These are phyloP conservation scores for Hyaena hyaena DNA, from an alignment of 2,113 vertebrate species.

Conservation along the genomic window DNA sequence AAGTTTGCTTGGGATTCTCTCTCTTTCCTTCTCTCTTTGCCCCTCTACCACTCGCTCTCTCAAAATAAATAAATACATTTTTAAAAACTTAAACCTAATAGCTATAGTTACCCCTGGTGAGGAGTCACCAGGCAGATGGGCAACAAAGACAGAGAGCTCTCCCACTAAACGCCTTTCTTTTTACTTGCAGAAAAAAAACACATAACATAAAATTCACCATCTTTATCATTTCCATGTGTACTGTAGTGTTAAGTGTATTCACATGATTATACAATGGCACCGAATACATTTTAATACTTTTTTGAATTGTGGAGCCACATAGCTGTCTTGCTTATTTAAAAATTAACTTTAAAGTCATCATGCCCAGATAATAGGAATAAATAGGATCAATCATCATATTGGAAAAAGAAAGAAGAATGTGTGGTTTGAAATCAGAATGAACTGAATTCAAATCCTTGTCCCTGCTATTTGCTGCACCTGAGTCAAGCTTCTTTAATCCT, in stretches of 20 bases:
- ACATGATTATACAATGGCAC: background rate
- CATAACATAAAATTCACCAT: background rate
- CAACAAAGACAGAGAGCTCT: background rate
- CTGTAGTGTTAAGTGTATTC: background rate
- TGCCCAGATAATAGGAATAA: background rate
- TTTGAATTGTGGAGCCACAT: background rate
- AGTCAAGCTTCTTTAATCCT: background rate
- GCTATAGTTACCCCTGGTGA: background rate
- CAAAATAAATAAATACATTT: no score
- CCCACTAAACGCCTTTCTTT: background rate
- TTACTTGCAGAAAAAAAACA: background rate
- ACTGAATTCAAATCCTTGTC: background rate
- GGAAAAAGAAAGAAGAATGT: background rate
- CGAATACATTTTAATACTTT: background rate
- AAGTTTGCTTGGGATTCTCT: no score
- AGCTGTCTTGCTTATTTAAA: background rate
- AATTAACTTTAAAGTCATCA: background rate
- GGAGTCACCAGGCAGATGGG: background rate
- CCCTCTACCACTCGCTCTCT: no score
- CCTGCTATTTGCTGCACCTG: background rate
- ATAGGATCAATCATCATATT: background rate
- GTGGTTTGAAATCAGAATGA: background rate
- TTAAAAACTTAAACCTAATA: background rate
- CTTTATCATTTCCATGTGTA: background rate
- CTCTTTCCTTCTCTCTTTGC: no score